Evolutionary conservation across 2,113 vertebrate species (phyloP).

Genomic region (Orcinus orca): DNA sequence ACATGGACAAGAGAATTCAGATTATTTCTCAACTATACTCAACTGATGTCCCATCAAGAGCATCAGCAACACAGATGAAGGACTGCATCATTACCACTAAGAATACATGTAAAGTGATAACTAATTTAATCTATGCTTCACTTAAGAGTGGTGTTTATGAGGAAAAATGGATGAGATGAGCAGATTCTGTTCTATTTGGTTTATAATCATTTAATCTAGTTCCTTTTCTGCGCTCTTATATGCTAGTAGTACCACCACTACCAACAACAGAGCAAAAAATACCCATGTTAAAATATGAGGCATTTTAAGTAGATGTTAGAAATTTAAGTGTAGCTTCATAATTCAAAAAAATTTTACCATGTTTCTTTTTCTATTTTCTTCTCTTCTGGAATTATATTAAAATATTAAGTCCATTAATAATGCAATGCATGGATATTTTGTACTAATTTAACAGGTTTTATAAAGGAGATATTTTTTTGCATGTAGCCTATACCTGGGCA

Average conservation of each 20-base stretch:
- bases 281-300: neutral
- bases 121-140: neutral
- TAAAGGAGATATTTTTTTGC: neutral
- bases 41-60: neutral
- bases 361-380: neutral
- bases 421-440: neutral
- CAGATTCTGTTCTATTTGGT: neutral
- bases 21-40: neutral
- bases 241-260: neutral
- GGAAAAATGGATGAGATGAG: neutral
- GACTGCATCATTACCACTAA: neutral
- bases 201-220: neutral
- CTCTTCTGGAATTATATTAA: neutral
- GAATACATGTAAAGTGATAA: neutral
- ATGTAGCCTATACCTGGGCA: neutral
- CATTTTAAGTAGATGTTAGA: constrained; percentile 6
- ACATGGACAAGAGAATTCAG: neutral
- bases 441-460: neutral
- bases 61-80: neutral
- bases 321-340: neutral
- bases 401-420: constrained; percentile 6
- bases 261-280: neutral
- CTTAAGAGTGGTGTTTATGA: neutral
- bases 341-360: neutral
- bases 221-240: neutral